phyloP scores from a whole-genome alignment of 2,888 invertebrate species.

The Athetis lepigone region DNA sequence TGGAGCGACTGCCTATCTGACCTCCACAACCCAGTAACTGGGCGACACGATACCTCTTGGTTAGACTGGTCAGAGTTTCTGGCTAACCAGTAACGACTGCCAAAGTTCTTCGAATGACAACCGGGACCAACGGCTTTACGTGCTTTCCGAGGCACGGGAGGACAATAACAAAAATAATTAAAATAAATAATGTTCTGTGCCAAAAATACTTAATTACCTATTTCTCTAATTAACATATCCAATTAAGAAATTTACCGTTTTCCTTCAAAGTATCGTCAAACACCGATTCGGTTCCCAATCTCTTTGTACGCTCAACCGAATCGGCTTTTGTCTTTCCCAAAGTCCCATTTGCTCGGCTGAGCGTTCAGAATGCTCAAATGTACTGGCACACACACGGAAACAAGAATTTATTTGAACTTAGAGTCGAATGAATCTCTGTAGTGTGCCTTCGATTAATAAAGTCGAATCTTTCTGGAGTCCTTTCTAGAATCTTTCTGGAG shows the following conservation, averaged over 20 bases:
- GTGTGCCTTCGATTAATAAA: not conserved
- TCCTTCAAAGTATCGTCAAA: slow-evolving; percentile 17
- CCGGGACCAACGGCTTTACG: no score
- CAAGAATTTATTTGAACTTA: slow-evolving; percentile 36
- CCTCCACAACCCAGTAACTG: no score
- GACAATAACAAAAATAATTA: no score
- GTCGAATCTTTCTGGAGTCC: not conserved
- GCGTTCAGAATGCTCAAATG: slow-evolving; percentile 36
- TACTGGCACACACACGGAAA: slow-evolving; percentile 16
- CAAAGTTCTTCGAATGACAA: no score
- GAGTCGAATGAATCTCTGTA: slow-evolving; percentile 15
- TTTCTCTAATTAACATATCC: slow-evolving; percentile 27
- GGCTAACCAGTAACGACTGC: no score
- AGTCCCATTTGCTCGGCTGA: slow-evolving; percentile 47
- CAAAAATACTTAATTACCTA: not conserved
- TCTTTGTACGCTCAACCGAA: slow-evolving; percentile 54
- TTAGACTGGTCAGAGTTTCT: no score
- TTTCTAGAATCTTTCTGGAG: not conserved
- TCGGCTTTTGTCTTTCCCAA: slow-evolving; percentile 54
- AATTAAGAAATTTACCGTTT: slow-evolving; percentile 16
- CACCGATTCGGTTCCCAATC: slow-evolving; percentile 32
- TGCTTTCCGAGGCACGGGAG: no score
- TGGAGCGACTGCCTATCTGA: no score
- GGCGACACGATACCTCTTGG: no score
- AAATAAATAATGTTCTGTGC: not conserved